Base-by-base conservation (phyloP, 2,113 vertebrate genomes). In the Coracopsis vasa region DNA sequence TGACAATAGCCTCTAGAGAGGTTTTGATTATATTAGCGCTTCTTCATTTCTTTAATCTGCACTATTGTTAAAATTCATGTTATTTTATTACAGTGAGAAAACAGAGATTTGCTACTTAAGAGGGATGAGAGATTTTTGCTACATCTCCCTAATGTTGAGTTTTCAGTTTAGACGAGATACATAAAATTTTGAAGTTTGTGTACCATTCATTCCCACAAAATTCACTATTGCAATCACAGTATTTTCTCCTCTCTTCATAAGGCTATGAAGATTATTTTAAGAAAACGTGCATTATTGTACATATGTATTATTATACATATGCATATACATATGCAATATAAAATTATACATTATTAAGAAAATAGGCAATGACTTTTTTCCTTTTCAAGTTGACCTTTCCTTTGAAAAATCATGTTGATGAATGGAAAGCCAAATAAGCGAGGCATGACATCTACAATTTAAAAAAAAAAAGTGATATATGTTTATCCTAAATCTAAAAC, bases 1-100 rank as follows among this genome's bases (percentile, higher is more conserved):
- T 86, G 80, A 83, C 96, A 94, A 88, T 88, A 90, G 89, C 39
- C 86, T 79, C 90, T 8, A 65, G 95, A 96, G 96, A 93, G 69
- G 18, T 86, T 93, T 86, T 95, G 72, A 91, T 96, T 95, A 35
- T 92, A 50, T 93, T 85, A 94, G 60, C 4, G 27, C 56, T 70
- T 83, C 39, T 91, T 94, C 29, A 25, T 86, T 77, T 87, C 53
- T 96, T 82, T 66, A 92, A 37, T 67, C 54, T 85, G 23, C 31
- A 45, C 37, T 71, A n/a, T 61, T 93, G 44, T 67, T 92, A 27
- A 24, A 91, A 69, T 31, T 88, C n/a, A 48, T 75, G 53, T 72
- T 82, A 53, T 83, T 92, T 90, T 85, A 85, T 88, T 73, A 65
- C 20, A 62, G 14, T n/a, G 10, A 90, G 53, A 86, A 96, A 71